Evolutionary conservation across 2,113 vertebrate species (phyloP).

Genomic region (Platycercus adscitus): DNA sequence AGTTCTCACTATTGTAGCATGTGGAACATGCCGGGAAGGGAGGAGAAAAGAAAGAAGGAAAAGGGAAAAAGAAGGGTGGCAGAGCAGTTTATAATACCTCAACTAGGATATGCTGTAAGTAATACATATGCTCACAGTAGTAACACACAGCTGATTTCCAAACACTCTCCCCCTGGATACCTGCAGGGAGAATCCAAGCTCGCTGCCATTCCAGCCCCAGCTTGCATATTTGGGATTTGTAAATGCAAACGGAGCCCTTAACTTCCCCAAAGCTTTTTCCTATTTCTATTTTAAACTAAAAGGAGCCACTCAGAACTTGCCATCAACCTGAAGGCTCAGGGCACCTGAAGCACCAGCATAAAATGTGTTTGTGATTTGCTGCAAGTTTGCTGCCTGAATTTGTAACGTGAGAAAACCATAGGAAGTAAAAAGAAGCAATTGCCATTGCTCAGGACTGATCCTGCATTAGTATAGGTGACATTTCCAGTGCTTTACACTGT

Average conservation of each 20-base stretch:
- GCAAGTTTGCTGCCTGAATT: not conserved
- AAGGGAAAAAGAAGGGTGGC: not conserved
- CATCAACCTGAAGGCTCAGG: not conserved
- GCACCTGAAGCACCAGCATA: rapidly evolving
- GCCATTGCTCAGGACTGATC: not conserved
- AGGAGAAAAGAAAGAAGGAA: not conserved
- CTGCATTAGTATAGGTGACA: not conserved
- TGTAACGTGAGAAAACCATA: not conserved
- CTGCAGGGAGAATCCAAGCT: not conserved
- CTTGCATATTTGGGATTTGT: not conserved
- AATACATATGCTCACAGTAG: not conserved
- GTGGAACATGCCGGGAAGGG: not conserved
- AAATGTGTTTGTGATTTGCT: not conserved
- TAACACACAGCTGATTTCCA: not conserved
- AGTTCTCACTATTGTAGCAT: not conserved
- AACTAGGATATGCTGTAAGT: not conserved
- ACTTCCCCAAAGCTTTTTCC: not conserved
- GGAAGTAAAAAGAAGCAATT: not conserved
- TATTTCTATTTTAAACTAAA: constrained; percentile 42
- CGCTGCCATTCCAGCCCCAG: not conserved
- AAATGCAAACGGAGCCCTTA: not conserved
- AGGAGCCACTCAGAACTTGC: not conserved
- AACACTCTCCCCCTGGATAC: not conserved
- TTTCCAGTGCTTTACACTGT: not conserved
- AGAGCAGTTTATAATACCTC: not conserved